These are phyloP conservation scores for Phoeniculus purpureus DNA, from an alignment of 2,797 vertebrate genomes.

Conservation along the genomic window DNA sequence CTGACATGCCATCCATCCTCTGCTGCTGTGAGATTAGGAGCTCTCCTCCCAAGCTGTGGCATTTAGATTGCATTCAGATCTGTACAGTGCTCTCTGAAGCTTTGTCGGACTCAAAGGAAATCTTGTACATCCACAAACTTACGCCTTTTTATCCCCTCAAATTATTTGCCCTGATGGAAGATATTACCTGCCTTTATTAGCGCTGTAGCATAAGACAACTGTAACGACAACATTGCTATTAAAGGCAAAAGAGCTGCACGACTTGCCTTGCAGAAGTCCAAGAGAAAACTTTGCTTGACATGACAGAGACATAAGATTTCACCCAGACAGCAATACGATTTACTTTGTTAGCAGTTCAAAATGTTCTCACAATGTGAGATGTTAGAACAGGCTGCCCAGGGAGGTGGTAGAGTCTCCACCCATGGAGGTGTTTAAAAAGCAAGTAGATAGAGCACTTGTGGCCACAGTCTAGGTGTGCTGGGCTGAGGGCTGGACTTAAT, in stretches of 20 bases:
- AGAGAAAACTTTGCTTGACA: neutral
- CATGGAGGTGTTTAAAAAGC: too few relatives aligned
- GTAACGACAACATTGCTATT: neutral
- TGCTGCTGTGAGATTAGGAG: neutral
- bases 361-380: neutral
- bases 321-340: neutral
- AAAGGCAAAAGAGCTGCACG: neutral
- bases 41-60: neutral
- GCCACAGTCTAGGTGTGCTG: too few relatives aligned
- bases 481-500: too few relatives aligned
- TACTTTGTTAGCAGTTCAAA: neutral
- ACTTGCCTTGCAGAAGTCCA: fast-evolving
- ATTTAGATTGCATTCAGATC: neutral
- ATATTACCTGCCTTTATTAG: neutral
- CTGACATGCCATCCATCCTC: neutral
- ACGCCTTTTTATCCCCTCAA: fast-evolving
- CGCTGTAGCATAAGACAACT: neutral
- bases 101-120: neutral
- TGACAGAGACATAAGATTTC: neutral
- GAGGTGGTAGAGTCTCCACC: too few relatives aligned
- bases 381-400: too few relatives aligned
- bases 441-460: too few relatives aligned
- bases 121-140: neutral
- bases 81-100: neutral
- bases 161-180: neutral